These are phyloP conservation scores for Sebastes fasciatus DNA, from an alignment of 2,113 vertebrate species.

Conservation along the genomic window DNA sequence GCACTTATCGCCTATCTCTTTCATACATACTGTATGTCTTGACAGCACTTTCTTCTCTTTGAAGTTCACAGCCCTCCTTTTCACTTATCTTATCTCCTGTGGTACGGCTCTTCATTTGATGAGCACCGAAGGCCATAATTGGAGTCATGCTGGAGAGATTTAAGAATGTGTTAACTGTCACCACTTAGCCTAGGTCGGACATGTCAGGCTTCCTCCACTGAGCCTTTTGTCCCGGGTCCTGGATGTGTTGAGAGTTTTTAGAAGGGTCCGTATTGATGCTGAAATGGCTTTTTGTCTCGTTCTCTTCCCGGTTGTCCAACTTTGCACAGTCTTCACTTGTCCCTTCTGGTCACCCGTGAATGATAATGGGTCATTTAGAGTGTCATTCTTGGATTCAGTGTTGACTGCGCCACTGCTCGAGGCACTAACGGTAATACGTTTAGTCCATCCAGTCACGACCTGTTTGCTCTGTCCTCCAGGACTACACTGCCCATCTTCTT, in stretches of 20 bases:
- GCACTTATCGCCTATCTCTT: neutral
- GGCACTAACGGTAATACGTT: conserved; percentile 40
- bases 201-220: neutral
- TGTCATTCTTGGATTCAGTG: conserved; percentile 25
- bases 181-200: conserved; percentile 7
- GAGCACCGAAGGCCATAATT: conserved; percentile 11
- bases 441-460: conserved; percentile 27
- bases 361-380: conserved; percentile 61
- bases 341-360: conserved; percentile 47
- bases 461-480: conserved; percentile 27
- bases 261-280: conserved; percentile 4
- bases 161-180: conserved; percentile 45
- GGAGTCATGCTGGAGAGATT: conserved; percentile 29
- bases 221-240: conserved; percentile 1
- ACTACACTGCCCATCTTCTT: neutral
- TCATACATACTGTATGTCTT: neutral
- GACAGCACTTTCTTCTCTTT: conserved; percentile 17
- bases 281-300: conserved; percentile 40
- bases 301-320: neutral
- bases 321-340: conserved; percentile 27
- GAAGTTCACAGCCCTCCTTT: conserved; percentile 7
- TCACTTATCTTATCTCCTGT: conserved; percentile 45
- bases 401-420: conserved; percentile 17
- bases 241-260: neutral
- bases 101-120: conserved; percentile 14